phyloP scores from a whole-genome alignment of 1,140 invertebrate species.

The Watersipora subatra region DNA sequence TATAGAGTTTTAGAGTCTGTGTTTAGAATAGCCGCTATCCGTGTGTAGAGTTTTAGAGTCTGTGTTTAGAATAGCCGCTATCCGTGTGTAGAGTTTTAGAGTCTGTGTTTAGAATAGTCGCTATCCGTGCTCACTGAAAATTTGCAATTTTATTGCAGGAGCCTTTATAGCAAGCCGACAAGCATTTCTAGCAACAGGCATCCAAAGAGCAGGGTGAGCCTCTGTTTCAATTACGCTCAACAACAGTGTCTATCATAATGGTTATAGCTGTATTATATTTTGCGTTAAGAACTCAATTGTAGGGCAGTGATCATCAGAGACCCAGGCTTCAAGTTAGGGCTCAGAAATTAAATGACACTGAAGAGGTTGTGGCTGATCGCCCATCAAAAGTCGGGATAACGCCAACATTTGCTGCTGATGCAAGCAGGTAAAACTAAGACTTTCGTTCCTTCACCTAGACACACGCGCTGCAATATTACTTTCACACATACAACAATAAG shows the following conservation, averaged over 20 bases:
- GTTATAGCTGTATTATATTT: conserved; percentile 10
- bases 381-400: conserved; percentile 31
- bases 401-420: conserved; percentile 42
- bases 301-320: conserved; percentile 19
- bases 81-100: too few relatives aligned
- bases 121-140: too few relatives aligned
- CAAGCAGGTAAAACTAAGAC: conserved; percentile 45
- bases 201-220: not conserved
- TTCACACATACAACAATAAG: too few relatives aligned
- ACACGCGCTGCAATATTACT: too few relatives aligned
- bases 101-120: too few relatives aligned
- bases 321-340: conserved; percentile 24
- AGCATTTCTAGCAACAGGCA: not conserved
- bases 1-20: too few relatives aligned
- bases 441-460: too few relatives aligned
- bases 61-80: too few relatives aligned
- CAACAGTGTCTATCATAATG: not conserved
- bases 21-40: too few relatives aligned
- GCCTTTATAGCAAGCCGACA: not conserved
- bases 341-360: conserved; percentile 20
- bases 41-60: too few relatives aligned
- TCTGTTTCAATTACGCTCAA: not conserved
- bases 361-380: conserved; percentile 16
- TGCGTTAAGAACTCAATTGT: conserved; percentile 31
- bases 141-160: too few relatives aligned